Base-by-base conservation (phyloP, 2,888 invertebrate genomes). In the Phragmatobia fuliginosa region DNA sequence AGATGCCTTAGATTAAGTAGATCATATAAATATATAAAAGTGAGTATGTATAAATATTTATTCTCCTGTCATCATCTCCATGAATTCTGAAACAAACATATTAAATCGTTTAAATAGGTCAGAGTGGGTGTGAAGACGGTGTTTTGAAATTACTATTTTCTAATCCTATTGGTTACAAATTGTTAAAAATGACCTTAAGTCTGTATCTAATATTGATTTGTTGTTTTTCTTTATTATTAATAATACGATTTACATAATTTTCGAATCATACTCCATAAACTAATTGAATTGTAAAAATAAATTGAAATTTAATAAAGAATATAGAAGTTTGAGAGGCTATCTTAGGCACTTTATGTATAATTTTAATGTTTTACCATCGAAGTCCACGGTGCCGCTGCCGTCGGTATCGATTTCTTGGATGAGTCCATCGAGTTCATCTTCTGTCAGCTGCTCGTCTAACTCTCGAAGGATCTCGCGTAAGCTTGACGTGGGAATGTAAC, bases 341-440 rank as follows among this genome's bases (percentile, higher is more conserved):
- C 11, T 52, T 25, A 11, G 2, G 2, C 11, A 25, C 28, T 28
- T 56, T 7, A 16, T 56, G 16, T 28, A 56, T 4, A 28, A 16
- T 14, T 28, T 56, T 8, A 21, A n/a, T 60, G 32, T 33, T 11
- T 82, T 93, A 99, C 99, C 99, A 96, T 99, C 99, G 93, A 99
- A 99, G 96, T 99, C 99, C 86, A 99, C 99, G 78, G 99, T 99
- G 87, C 99, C 99, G 86, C 99, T 99, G 88, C 99, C 99, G 93
- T 99, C 99, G 62, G 99, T 98, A 94, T 99, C 99, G 87, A 99
- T 99, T 96, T 99, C 99, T 90, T 98, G 98, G 92, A 99, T 99
- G 97, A 99, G 99, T 93, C 98, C 98, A 88, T 99, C 99, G 89
- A 99, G 96, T 92, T 99, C 99, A 76, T 98, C 97, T 81, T 99